Evolutionary conservation across 2,888 invertebrate genomes (phyloP), one percentile per base, ranked within the genome.

Genomic region (Hybos culiciformis): DNA sequence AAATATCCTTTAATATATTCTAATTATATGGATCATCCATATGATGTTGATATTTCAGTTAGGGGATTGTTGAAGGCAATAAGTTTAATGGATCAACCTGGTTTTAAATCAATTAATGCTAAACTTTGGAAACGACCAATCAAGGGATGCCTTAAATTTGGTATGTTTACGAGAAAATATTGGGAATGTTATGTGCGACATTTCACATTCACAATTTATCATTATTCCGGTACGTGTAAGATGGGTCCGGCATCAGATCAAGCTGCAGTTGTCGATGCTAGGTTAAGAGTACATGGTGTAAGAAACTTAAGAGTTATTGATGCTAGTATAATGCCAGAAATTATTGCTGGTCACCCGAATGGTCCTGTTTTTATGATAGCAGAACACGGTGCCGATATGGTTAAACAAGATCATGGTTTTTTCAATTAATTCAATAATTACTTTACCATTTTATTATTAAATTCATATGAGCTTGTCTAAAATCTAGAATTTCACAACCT

Each of bases 161-260:
- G 42, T 2, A 77, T 75, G 49, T 71, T 68, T 36, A 68, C 71
- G 4, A 74, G 77, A 49, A 70, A 69, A 21, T 80, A 79, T 54
- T 80, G 78, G 77, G 70, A 75, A 41, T 80, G 80, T 57, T 75
- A 76, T 18, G 65, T 74, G 7, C 69, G 72, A 14, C 73, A 77
- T 46, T 60, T 76, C 33, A 74, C 78, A 1, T 67, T 71, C 12
- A 77, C 78, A 43, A 69, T 77, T 53, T 76, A 78, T 50, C 78
- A 80, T 52, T 78, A 78, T 26, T 62, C 66, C 19, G 75, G 77
- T 1, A 78, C 78, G 0, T 70, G 73, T 48, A 76, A 76, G 51
- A 80, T 80, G 80, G 80, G 79, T 0, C 74, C 78, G 1, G 55
- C 54, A 19, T 61, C 56, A 1, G 78, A 80, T 58, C 67, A 71